phyloP scores from a whole-genome alignment of 2,888 invertebrate species.

The Epinotia ramella region DNA sequence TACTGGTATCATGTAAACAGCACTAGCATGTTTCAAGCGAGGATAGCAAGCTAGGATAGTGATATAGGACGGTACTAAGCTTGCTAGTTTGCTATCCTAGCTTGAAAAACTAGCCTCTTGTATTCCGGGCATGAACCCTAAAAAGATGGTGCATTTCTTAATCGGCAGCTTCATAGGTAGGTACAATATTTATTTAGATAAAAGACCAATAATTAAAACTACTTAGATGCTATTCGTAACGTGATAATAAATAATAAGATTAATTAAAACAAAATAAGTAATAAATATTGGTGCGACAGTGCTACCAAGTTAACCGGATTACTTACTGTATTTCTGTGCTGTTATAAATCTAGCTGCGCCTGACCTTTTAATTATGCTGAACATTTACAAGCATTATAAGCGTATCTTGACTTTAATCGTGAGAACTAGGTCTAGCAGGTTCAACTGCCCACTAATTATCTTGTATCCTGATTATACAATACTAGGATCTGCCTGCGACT shows the following conservation, averaged over 20 bases:
- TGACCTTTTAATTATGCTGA: constrained; percentile 29
- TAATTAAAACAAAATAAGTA: neutral
- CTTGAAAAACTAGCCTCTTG: no score
- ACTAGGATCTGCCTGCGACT: no score
- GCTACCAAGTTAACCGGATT: constrained; percentile 7
- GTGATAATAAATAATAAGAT: neutral
- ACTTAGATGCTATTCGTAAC: neutral
- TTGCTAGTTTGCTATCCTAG: no score
- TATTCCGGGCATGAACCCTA: no score
- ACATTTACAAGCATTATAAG: constrained; percentile 29
- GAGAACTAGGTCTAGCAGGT: constrained; percentile 21
- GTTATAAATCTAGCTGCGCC: constrained; percentile 26
- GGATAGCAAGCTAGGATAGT: no score
- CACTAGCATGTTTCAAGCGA: no score
- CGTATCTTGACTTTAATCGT: constrained; percentile 28
- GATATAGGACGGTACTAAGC: no score
- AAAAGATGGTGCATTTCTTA: no score
- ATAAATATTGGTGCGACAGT: constrained; percentile 5
- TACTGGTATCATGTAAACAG: no score
- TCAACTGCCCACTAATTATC: constrained; percentile 1
- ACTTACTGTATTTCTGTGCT: constrained; percentile 15
- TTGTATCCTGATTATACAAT: neutral
- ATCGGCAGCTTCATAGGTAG: no score
- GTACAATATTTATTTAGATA: no score
- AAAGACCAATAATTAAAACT: no score